phyloP scores from a whole-genome alignment of 1,140 invertebrate species.

The Pseudomyrmex cubaensis region DNA sequence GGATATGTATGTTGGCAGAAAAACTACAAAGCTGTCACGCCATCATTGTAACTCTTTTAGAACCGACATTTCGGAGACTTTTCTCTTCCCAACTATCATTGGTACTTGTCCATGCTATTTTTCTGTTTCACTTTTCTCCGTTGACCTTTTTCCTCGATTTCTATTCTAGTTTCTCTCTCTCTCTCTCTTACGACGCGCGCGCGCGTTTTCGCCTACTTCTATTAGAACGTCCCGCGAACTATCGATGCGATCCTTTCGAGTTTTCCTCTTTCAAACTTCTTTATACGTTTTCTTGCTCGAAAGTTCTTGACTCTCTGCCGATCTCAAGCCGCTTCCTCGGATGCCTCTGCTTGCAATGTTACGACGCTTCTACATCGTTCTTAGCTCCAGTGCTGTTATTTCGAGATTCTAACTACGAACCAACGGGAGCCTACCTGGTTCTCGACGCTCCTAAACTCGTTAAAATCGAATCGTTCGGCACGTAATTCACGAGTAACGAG shows the following conservation, averaged over 20 bases:
- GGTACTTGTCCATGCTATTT: slow-evolving; percentile 56
- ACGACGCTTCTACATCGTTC: slow-evolving; percentile 53
- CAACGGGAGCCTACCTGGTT: background rate
- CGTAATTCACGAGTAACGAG: slow-evolving; percentile 45
- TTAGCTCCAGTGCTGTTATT: slow-evolving; percentile 41
- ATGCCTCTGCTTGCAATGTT: slow-evolving; percentile 54
- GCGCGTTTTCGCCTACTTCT: slow-evolving; percentile 69
- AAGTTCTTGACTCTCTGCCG: slow-evolving; percentile 68
- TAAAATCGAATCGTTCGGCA: slow-evolving; percentile 22
- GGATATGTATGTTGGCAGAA: background rate
- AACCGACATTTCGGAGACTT: slow-evolving; percentile 45
- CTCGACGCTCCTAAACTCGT: slow-evolving; percentile 2
- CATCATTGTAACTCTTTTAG: slow-evolving; percentile 30
- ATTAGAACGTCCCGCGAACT: slow-evolving; percentile 64
- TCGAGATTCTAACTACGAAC: slow-evolving; percentile 49
- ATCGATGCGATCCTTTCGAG: slow-evolving; percentile 69
- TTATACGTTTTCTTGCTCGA: slow-evolving; percentile 71
- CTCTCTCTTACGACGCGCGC: too few species aligned
- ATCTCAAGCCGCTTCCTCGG: slow-evolving; percentile 57
- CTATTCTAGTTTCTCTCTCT: slow-evolving; percentile 47
- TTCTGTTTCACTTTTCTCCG: slow-evolving; percentile 37
- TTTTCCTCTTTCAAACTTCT: slow-evolving; percentile 71
- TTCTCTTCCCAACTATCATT: slow-evolving; percentile 23
- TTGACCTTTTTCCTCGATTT: slow-evolving; percentile 56
- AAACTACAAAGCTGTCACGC: background rate